A percentile compares a stretch with the other conserved stretches of the same genome.
Conservation (phyloP, 2,113 vertebrate species). For the Murina feae region DNA sequence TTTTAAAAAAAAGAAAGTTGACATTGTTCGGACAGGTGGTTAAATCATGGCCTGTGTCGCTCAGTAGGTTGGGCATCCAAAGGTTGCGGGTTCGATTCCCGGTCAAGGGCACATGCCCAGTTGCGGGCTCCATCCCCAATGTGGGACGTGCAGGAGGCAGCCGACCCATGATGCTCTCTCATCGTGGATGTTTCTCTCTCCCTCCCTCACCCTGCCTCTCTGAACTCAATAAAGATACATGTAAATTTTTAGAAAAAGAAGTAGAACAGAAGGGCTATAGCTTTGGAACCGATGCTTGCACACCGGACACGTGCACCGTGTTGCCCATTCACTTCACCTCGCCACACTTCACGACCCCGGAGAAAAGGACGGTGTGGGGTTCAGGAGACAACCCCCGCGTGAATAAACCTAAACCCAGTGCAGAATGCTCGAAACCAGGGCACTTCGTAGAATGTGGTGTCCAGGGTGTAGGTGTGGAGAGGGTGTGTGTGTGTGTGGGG, state of each 20-base stretch:
- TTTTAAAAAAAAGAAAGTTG: background rate
- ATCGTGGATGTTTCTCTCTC: background rate
- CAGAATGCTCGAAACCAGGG: background rate
- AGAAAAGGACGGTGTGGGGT: background rate
- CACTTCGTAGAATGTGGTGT: background rate
- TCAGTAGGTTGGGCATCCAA: background rate
- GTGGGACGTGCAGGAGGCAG: background rate
- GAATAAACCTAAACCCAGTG: background rate
- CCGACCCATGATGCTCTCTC: background rate
- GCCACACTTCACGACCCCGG: background rate
- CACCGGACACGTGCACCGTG: background rate
- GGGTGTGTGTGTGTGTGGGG: background rate
- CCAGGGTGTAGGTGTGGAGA: background rate
- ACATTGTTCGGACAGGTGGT: background rate
- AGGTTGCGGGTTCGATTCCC: background rate
- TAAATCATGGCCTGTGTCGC: background rate
- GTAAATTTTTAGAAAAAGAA: no score
- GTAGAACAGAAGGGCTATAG: background rate
- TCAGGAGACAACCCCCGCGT: background rate
- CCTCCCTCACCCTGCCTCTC: background rate
- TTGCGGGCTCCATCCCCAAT: background rate
- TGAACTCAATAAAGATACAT: background rate
- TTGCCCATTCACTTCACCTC: background rate
- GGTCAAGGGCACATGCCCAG: background rate
- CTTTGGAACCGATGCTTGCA: background rate